Evolutionary conservation across 2,113 vertebrate species (phyloP).

Genomic region (Chamaetylas fuelleborni): DNA sequence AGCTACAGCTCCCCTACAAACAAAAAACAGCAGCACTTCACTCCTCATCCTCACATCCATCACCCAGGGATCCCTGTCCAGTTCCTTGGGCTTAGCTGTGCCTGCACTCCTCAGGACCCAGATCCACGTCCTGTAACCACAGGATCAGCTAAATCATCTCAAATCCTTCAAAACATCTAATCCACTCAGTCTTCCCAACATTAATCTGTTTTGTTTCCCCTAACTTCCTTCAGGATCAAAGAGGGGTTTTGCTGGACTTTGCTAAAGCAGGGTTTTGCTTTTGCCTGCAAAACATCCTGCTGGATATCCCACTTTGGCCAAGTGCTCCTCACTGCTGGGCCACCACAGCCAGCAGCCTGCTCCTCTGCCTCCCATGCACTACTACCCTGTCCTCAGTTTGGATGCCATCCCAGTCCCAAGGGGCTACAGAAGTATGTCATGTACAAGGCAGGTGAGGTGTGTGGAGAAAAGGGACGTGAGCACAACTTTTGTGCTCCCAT

Average conservation of each 20-base stretch:
- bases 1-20: neutral
- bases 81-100: neutral
- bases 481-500: neutral
- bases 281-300: neutral
- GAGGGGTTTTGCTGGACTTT: neutral
- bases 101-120: neutral
- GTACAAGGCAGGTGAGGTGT: neutral
- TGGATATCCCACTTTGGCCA: neutral
- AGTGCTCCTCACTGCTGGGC: neutral
- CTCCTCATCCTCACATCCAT: neutral
- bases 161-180: neutral
- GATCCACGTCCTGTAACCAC: neutral
- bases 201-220: neutral
- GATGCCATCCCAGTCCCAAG: neutral
- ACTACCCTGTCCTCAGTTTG: rapidly evolving
- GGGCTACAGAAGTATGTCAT: neutral
- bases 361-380: neutral
- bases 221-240: neutral
- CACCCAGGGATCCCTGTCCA: neutral
- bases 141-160: neutral
- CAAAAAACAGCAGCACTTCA: neutral
- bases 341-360: neutral
- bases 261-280: neutral
- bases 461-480: neutral
- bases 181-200: neutral